Percentiles rank a stretch among this genome's conserved stretches.
Evolutionary conservation across 2,888 invertebrate genomes (phyloP).

Genomic region (Spicauda simplicius): DNA sequence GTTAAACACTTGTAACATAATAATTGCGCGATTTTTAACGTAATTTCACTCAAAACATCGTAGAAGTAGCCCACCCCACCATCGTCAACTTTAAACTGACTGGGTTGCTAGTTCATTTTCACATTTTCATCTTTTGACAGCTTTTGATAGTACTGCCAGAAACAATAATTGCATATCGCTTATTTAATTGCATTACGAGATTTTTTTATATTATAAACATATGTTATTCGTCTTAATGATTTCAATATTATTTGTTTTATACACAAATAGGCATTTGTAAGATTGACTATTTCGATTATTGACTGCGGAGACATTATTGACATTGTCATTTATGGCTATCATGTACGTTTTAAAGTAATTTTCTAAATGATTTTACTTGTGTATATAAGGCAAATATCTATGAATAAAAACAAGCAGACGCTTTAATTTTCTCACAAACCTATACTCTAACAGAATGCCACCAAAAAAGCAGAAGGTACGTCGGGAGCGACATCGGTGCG

Average conservation of each 20-base stretch:
- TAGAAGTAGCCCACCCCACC: slow-evolving; percentile 54
- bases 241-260: too few relatives aligned
- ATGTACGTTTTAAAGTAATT: not conserved
- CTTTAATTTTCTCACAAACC: not conserved
- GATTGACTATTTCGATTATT: too few relatives aligned
- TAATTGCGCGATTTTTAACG: slow-evolving; percentile 51
- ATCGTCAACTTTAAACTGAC: slow-evolving; percentile 62
- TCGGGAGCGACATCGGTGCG: slow-evolving; percentile 51
- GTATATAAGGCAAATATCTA: not conserved
- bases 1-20: slow-evolving; percentile 56
- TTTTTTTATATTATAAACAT: too few relatives aligned
- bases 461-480: slow-evolving; percentile 52
- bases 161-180: too few relatives aligned
- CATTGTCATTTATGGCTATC: slow-evolving; percentile 1
- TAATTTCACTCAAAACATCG: slow-evolving; percentile 33
- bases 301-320: not conserved
- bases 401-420: not conserved
- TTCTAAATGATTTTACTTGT: slow-evolving; percentile 3
- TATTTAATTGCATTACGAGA: too few relatives aligned
- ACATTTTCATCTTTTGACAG: slow-evolving; percentile 3
- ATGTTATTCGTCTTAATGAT: too few relatives aligned
- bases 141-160: not conserved
- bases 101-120: slow-evolving; percentile 15
- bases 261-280: too few relatives aligned
- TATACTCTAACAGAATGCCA: slow-evolving; percentile 48